Base-by-base conservation (phyloP, 2,797 vertebrate genomes). In the Catamblyrhynchus diadema region DNA sequence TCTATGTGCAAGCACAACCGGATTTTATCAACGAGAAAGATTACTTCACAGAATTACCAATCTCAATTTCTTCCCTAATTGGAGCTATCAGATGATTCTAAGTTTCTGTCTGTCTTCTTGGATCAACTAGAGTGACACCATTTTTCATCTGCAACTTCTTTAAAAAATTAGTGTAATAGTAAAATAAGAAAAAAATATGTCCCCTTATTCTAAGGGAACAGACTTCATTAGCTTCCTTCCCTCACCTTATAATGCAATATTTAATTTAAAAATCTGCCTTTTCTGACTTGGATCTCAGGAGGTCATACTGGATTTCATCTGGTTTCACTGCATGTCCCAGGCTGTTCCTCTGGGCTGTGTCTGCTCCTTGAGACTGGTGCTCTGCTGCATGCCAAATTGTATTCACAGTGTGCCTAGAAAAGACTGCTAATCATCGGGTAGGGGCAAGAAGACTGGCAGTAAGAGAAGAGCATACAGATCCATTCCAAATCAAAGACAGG, bases 331-430 rank as follows among this genome's bases (percentile, higher is more conserved):
- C 35, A 27, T 90, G 84, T 90, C 32, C 69, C 62, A 51, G 28
- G 44, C 80, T 93, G 24, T 75, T 69, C 69, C 87, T 88, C 69
- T 50, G 75, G 75, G 93, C 87, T 6, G 33, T 51, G 44, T 75
- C 75, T 94, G 86, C 56, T 91, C 62, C 82, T 65, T 16, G 54
- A 81, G 80, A 66, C 35, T n/a, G 30, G 50, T 1, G 7, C 77
- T 93, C 85, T 66, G 65, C 70, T 73, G 73, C 80, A 90, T 84
- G 93, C 71, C 92, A 88, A 86, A 73, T 28, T 48, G 62, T n/a
- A 32, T 80, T 88, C 51, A 17, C 22, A 30, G 33, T 15, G 54
- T 44, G 59, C 62, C 56, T 88, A 69, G 77, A 37, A 90, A 83
- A 70, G 67, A 50, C 54, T 69, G 73, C 61, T 86, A n/a, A 89